phyloP scores from a whole-genome alignment of 2,797 vertebrate species.

The Rhabdophis nuchalis region DNA sequence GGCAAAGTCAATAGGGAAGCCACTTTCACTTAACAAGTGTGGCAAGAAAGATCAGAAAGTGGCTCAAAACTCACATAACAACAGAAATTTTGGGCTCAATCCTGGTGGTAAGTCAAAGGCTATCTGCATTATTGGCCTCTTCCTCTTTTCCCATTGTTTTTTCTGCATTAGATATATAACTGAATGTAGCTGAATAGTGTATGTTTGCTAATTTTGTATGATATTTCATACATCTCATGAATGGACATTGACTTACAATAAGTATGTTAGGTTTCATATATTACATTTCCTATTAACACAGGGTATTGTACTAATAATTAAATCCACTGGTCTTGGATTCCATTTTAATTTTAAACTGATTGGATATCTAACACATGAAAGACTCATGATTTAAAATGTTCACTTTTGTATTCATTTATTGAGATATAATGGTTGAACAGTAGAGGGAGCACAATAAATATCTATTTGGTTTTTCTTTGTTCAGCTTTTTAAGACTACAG shows the following conservation, averaged over 20 bases:
- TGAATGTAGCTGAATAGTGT: neutral
- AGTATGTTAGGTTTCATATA: neutral
- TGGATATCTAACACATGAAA: neutral
- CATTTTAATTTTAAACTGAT: neutral
- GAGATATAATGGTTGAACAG: conserved; percentile 23
- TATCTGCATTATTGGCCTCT: neutral
- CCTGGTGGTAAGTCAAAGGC: too few relatives aligned
- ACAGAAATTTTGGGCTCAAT: too few relatives aligned
- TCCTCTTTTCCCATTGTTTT: neutral
- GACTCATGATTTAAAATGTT: neutral
- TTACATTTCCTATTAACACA: neutral
- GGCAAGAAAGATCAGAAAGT: too few relatives aligned
- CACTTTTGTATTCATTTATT: neutral
- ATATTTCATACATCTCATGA: neutral
- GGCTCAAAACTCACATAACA: too few relatives aligned
- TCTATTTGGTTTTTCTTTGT: neutral
- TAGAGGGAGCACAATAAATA: conserved; percentile 52
- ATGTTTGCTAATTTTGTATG: neutral
- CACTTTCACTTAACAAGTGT: too few relatives aligned
- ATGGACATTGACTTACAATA: neutral
- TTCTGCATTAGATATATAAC: neutral
- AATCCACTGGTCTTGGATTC: neutral
- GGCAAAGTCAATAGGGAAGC: too few relatives aligned
- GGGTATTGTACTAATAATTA: neutral
- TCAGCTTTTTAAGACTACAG: neutral